Conservation (phyloP, 1,140 invertebrate genomes). For the Drosophila elegans region DNA sequence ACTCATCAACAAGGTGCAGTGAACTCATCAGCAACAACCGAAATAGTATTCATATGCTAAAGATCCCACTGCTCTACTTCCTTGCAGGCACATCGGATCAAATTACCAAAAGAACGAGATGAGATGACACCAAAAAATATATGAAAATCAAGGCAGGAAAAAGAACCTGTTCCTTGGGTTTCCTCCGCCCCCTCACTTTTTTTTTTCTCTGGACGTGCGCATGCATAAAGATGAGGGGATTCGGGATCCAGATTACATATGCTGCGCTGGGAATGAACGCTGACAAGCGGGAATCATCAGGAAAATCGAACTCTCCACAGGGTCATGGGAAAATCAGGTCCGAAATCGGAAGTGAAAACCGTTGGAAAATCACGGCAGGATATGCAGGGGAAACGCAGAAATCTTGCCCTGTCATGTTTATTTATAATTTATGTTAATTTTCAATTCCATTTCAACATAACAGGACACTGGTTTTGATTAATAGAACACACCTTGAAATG, state of each 20-base stretch:
- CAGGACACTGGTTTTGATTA: conserved; percentile 66
- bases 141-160: conserved; percentile 58
- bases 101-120: conserved; percentile 64
- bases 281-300: conserved; percentile 73
- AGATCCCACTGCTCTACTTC: conserved; percentile 71
- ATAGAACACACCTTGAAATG: conserved; percentile 69
- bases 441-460: conserved; percentile 59
- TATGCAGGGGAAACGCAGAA: conserved; percentile 37
- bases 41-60: conserved; percentile 68
- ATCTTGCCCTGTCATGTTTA: conserved; percentile 57
- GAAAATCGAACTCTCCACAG: conserved; percentile 37
- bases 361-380: conserved; percentile 63
- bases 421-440: conserved; percentile 81
- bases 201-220: conserved; percentile 34
- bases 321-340: conserved; percentile 72
- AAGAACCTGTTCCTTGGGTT: conserved; percentile 71
- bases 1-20: conserved; percentile 41
- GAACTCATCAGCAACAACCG: conserved; percentile 42
- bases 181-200: neutral
- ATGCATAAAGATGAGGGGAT: conserved; percentile 55
- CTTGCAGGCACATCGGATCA: conserved; percentile 53
- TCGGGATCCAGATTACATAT: conserved; percentile 46
- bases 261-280: conserved; percentile 46
- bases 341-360: conserved; percentile 72
- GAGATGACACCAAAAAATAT: neutral